Evolutionary conservation across 1,140 invertebrate species (phyloP).

Genomic region (Platorchestia sp.): DNA sequence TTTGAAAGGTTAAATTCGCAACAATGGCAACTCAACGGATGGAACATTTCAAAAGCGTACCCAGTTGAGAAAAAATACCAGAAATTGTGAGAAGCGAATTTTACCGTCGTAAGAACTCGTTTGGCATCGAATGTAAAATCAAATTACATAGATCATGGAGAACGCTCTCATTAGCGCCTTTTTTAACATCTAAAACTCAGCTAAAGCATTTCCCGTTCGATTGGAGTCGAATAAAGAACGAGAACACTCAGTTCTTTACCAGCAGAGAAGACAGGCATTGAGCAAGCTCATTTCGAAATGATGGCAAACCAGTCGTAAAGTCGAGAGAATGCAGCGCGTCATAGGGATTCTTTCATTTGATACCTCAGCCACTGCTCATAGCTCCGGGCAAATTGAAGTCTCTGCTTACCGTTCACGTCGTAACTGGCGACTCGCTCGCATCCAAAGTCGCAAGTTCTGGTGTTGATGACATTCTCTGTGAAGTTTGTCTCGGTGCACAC

Average conservation of each 20-base stretch:
- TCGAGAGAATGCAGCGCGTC: background rate
- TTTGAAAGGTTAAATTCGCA: no score
- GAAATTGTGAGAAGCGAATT: background rate
- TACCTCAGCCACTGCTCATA: background rate
- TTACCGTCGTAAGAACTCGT: background rate
- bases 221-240: background rate
- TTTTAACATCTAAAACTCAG: background rate
- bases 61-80: background rate
- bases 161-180: background rate
- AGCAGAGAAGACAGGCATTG: background rate
- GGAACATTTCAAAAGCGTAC: background rate
- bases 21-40: background rate
- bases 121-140: background rate
- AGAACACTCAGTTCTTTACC: background rate
- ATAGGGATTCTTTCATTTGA: background rate
- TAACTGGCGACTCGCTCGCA: slow-evolving; percentile 63
- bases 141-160: background rate
- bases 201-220: background rate
- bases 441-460: slow-evolving; percentile 59
- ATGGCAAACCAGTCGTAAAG: background rate
- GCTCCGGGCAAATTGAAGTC: background rate
- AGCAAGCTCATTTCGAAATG: background rate
- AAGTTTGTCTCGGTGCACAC: slow-evolving; percentile 63
- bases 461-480: slow-evolving; percentile 59
- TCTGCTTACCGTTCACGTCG: slow-evolving; percentile 63